These are phyloP conservation scores for Zonitis immaculata DNA, from an alignment of 2,888 invertebrate genomes.

Conservation along the genomic window DNA sequence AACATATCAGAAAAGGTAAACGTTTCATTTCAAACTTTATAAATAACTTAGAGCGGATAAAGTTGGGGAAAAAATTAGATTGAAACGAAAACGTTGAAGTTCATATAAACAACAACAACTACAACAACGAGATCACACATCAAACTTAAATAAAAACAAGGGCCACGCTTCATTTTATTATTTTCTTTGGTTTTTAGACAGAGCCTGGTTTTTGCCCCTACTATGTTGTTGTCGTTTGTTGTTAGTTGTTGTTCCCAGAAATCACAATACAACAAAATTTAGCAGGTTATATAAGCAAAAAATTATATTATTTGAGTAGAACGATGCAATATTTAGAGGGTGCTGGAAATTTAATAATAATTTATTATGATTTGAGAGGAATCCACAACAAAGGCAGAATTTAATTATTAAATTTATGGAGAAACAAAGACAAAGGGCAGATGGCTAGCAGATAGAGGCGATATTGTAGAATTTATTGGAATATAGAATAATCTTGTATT, in stretches of 20 bases:
- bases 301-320: neutral
- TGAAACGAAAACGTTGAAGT: slow-evolving; percentile 35
- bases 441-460: too few relatives aligned
- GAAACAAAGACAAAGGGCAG: too few relatives aligned
- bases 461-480: too few relatives aligned
- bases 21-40: neutral
- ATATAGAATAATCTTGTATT: too few relatives aligned
- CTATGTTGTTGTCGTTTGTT: neutral
- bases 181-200: slow-evolving; percentile 6
- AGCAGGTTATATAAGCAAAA: neutral
- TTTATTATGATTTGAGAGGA: neutral
- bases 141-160: slow-evolving; percentile 22
- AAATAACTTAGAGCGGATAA: neutral
- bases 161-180: slow-evolving; percentile 6
- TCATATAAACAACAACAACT: slow-evolving; percentile 23
- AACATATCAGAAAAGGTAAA: neutral
- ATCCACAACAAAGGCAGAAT: neutral
- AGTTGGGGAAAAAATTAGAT: slow-evolving; percentile 1
- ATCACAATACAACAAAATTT: neutral
- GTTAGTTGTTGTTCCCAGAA: slow-evolving; percentile 1
- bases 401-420: too few relatives aligned
- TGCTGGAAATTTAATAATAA: neutral
- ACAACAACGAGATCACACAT: slow-evolving; percentile 27
- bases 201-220: neutral
- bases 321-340: neutral